phyloP scores from a whole-genome alignment of 2,888 invertebrate species.

The Sthenelais limicola region DNA sequence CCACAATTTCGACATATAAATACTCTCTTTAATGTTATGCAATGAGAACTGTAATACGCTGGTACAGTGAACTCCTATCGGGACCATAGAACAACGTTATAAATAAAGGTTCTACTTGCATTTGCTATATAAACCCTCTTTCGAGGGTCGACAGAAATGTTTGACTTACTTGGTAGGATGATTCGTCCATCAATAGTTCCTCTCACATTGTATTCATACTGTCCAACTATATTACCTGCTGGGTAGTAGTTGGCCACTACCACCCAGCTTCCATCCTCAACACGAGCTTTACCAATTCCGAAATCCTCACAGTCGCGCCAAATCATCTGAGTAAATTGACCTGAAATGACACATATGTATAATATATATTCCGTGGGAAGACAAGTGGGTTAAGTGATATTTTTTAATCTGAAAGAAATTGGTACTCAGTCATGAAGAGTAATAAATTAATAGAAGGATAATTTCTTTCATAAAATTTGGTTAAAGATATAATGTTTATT shows the following conservation, averaged over 20 bases:
- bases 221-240: constrained; percentile 85
- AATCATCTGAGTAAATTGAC: constrained; percentile 87
- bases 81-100: no score
- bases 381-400: no score
- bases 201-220: constrained; percentile 82
- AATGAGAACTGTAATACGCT: no score
- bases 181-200: constrained; percentile 46
- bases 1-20: no score
- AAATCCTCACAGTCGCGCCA: constrained; percentile 83
- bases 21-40: no score
- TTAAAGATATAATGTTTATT: background rate
- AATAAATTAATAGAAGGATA: background rate
- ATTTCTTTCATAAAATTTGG: background rate
- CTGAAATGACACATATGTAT: constrained; percentile 70
- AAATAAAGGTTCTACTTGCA: no score
- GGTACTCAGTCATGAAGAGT: background rate
- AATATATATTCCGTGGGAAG: no score
- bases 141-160: no score
- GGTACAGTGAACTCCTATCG: no score
- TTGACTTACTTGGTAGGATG: constrained; percentile 13
- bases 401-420: no score
- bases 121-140: no score
- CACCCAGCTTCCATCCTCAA: constrained; percentile 80
- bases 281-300: constrained; percentile 83
- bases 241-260: constrained; percentile 92